Evolutionary conservation across 2,113 vertebrate species (phyloP).

Genomic region (Cephalopholis sonnerati): DNA sequence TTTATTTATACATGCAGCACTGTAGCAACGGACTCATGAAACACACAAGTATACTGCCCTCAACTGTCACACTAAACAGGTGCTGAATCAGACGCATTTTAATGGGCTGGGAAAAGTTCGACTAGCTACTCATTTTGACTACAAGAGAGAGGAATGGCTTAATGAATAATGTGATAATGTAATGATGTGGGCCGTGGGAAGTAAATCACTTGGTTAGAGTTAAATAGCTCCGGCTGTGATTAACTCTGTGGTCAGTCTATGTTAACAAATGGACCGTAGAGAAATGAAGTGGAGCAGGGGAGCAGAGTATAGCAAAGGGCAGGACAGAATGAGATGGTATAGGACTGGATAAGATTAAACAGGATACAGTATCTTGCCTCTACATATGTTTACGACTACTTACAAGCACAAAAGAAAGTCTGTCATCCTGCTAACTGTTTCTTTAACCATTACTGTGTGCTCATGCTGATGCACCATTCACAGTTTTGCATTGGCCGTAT

Average conservation of each 20-base stretch:
- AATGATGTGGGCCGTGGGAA: conserved; percentile 37
- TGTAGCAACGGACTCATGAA: neutral
- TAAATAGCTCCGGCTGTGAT: conserved; percentile 33
- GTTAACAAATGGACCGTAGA: conserved; percentile 18
- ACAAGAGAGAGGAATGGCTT: conserved; percentile 3
- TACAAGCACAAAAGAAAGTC: neutral
- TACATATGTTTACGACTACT: neutral
- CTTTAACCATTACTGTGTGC: neutral
- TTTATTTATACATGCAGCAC: neutral
- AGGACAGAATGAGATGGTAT: neutral
- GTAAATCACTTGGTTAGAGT: conserved; percentile 30
- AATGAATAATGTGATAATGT: conserved; percentile 35
- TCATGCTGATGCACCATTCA: neutral
- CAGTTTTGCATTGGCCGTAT: neutral
- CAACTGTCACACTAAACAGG: neutral
- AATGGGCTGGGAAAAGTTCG: conserved; percentile 26
- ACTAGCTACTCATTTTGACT: conserved; percentile 2
- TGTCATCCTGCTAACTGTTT: neutral
- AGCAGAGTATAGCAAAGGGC: neutral
- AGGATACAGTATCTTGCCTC: neutral
- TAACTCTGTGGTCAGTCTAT: conserved; percentile 23
- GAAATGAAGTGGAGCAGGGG: conserved; percentile 6
- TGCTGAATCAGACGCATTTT: neutral
- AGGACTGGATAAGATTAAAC: neutral
- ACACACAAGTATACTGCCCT: neutral